Evolutionary conservation across 2,888 invertebrate genomes (phyloP).

Genomic region (Drosophila austrosaltans): DNA sequence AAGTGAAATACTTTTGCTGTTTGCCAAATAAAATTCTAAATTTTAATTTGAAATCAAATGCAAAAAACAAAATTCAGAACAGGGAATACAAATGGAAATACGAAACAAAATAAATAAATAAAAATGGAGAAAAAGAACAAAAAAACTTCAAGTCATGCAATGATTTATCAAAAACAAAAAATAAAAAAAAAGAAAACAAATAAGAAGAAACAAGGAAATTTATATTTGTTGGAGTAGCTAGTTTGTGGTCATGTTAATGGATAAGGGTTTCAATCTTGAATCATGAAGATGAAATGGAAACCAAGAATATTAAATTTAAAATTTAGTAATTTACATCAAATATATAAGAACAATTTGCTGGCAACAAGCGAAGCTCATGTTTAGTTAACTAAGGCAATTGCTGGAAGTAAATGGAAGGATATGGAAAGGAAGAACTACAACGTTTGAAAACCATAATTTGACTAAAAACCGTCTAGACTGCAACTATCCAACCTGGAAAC

Average conservation of each 20-base stretch:
- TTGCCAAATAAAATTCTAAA: constrained; percentile 11
- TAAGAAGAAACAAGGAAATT: constrained; percentile 46
- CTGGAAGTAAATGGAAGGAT: not conserved
- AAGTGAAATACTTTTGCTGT: constrained; percentile 58
- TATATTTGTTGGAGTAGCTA: not conserved
- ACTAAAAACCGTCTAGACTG: constrained; percentile 74
- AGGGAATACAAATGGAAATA: constrained; percentile 27
- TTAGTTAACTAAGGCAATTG: constrained; percentile 5
- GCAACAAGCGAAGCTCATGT: constrained; percentile 34
- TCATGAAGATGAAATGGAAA: constrained; percentile 1
- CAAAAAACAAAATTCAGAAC: constrained; percentile 31
- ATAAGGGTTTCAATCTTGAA: not conserved
- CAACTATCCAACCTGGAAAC: constrained; percentile 58
- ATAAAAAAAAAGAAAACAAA: constrained; percentile 19
- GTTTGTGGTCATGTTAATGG: constrained; percentile 1
- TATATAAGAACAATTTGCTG: constrained; percentile 1
- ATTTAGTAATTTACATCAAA: constrained; percentile 25
- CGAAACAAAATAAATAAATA: constrained; percentile 6
- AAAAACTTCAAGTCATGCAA: constrained; percentile 69
- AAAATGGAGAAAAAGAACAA: not conserved
- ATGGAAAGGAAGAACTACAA: constrained; percentile 25
- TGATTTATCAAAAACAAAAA: constrained; percentile 53
- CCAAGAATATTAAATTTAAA: constrained; percentile 17
- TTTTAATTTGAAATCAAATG: constrained; percentile 24
- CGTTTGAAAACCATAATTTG: constrained; percentile 75